A percentile compares a stretch with the other conserved stretches of the same genome.
These are phyloP conservation scores for Apocheima hispidaria DNA, from an alignment of 2,888 invertebrate genomes.

Conservation along the genomic window DNA sequence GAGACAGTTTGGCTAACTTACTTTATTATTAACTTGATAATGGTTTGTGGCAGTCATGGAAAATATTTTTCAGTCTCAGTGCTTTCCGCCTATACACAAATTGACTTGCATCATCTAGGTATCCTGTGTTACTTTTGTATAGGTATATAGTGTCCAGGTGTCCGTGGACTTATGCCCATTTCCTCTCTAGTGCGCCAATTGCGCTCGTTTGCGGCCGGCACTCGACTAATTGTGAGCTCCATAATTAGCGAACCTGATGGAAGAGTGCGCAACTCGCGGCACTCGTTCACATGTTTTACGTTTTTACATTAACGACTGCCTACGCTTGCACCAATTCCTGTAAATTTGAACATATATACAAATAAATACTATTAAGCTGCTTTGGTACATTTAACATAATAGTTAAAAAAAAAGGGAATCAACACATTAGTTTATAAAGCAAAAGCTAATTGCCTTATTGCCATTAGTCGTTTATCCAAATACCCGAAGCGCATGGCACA, in stretches of 20 bases:
- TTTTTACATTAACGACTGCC: constrained; percentile 17
- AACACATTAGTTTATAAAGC: background rate
- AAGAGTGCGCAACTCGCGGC: constrained; percentile 62
- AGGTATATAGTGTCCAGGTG: too few species aligned
- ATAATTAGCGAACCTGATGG: constrained; percentile 73
- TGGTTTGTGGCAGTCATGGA: background rate
- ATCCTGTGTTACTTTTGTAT: constrained; percentile 35
- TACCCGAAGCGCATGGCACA: constrained; percentile 25
- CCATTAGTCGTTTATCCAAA: constrained; percentile 10
- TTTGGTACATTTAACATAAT: background rate
- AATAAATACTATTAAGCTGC: background rate
- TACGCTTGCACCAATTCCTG: constrained; percentile 8
- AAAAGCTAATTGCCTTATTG: constrained; percentile 9
- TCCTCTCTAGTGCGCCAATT: constrained; percentile 83
- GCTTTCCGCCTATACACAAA: constrained; percentile 7
- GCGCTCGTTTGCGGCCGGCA: constrained; percentile 76
- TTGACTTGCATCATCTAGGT: constrained; percentile 13
- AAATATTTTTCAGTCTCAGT: constrained; percentile 5
- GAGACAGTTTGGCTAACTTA: constrained; percentile 5
- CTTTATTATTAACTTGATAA: background rate
- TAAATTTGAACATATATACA: background rate
- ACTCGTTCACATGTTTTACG: constrained; percentile 28
- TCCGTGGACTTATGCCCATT: constrained; percentile 70
- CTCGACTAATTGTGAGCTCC: constrained; percentile 77
- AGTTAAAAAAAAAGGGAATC: background rate